Evolutionary conservation across 2,888 invertebrate species (phyloP).

Genomic region (Oligia latruncula): DNA sequence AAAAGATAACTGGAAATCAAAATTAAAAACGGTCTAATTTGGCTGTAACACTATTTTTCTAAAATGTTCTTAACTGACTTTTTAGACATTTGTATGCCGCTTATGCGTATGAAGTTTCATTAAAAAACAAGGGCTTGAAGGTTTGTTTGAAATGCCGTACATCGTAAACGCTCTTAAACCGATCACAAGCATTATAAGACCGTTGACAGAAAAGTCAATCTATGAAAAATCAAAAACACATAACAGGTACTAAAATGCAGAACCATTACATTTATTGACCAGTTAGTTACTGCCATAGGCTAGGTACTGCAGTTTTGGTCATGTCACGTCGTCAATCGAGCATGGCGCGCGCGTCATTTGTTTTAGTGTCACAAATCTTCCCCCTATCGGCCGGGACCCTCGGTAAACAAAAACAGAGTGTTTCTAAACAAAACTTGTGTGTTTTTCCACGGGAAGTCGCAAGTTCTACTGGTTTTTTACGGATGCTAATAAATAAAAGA

Average conservation of each 20-base stretch:
- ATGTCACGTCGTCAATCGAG: conserved; percentile 78
- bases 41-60: too few species aligned
- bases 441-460: conserved; percentile 39
- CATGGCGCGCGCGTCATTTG: conserved; percentile 82
- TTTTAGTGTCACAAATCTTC: conserved; percentile 83
- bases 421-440: conserved; percentile 77
- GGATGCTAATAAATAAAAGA: conserved; percentile 29
- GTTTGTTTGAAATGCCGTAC: too few species aligned
- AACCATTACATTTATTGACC: conserved; percentile 38
- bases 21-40: too few species aligned
- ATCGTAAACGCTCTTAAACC: not conserved
- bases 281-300: conserved; percentile 61
- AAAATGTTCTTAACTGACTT: too few species aligned
- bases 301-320: conserved; percentile 63
- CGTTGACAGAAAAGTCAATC: not conserved
- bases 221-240: not conserved
- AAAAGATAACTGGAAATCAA: too few species aligned
- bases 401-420: conserved; percentile 82
- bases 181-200: not conserved
- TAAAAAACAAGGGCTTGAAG: too few species aligned
- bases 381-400: conserved; percentile 74
- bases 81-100: too few species aligned
- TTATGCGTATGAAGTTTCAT: too few species aligned
- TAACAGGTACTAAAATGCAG: conserved; percentile 3
- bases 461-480: conserved; percentile 14